phyloP scores from a whole-genome alignment of 2,888 invertebrate genomes.

The Cerastoderma edule region DNA sequence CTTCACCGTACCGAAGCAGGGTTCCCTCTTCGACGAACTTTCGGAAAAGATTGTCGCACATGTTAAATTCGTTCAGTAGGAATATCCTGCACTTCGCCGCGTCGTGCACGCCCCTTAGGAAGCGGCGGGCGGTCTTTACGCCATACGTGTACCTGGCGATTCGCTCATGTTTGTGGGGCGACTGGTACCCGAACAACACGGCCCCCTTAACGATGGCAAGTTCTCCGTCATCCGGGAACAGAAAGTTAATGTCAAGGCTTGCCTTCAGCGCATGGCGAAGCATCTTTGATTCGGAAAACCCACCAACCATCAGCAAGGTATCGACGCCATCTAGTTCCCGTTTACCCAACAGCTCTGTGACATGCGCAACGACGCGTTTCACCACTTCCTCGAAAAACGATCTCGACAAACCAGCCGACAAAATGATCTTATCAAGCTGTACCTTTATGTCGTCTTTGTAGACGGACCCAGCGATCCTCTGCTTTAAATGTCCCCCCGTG shows the following conservation, averaged over 20 bases:
- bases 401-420: neutral
- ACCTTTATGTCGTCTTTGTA: neutral
- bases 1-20: constrained; percentile 3
- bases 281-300: constrained; percentile 4
- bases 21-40: neutral
- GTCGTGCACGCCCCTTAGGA: neutral
- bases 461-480: neutral
- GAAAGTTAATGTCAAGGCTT: neutral
- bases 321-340: neutral
- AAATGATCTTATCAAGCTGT: neutral
- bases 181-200: constrained; percentile 4
- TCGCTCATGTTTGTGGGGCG: neutral
- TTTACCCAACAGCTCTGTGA: neutral
- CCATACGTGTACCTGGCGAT: constrained; percentile 18
- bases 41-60: constrained; percentile 12
- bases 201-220: constrained; percentile 18
- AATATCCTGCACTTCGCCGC: neutral
- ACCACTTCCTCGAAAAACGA: neutral
- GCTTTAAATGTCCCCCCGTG: neutral
- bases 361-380: neutral
- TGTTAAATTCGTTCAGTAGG: neutral
- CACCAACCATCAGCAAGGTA: constrained; percentile 6
- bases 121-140: neutral
- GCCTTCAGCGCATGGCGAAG: neutral
- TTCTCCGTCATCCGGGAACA: neutral